phyloP scores from a whole-genome alignment of 2,888 invertebrate genomes.

The Drosophila macrospina region DNA sequence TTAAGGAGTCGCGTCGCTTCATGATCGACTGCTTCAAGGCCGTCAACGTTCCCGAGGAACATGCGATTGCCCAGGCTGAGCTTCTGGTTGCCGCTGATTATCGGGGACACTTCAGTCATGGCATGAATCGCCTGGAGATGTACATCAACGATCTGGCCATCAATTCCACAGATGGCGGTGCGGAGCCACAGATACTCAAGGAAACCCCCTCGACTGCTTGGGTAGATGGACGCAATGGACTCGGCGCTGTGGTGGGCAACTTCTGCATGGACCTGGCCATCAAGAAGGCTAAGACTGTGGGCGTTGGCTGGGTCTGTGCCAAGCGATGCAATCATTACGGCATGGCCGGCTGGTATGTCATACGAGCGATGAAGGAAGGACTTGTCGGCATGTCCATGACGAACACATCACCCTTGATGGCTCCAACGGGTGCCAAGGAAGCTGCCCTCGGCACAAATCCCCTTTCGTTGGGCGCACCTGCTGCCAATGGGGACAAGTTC shows the following conservation, averaged over 20 bases:
- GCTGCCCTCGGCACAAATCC: constrained; percentile 96
- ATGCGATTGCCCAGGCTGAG: constrained; percentile 89
- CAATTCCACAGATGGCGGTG: constrained; percentile 88
- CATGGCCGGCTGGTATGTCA: constrained; percentile 94
- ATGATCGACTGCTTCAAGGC: constrained; percentile 89
- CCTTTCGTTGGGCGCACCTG: constrained; percentile 92
- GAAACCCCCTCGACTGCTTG: constrained; percentile 89
- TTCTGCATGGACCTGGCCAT: constrained; percentile 93
- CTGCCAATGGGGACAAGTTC: constrained; percentile 89
- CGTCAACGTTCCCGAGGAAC: constrained; percentile 87
- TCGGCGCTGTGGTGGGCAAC: constrained; percentile 93
- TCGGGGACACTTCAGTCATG: constrained; percentile 94
- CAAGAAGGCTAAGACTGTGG: constrained; percentile 91
- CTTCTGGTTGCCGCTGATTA: constrained; percentile 91
- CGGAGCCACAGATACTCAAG: constrained; percentile 89
- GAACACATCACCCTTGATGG: constrained; percentile 95
- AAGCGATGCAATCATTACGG: constrained; percentile 95
- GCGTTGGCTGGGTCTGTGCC: constrained; percentile 94
- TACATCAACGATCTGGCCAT: constrained; percentile 91
- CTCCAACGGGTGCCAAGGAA: constrained; percentile 92
- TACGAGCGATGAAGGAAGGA: constrained; percentile 90
- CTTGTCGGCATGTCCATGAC: constrained; percentile 95
- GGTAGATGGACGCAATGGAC: constrained; percentile 92
- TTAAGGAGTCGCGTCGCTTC: constrained; percentile 86
- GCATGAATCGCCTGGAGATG: constrained; percentile 92